Base-by-base conservation (phyloP, 2,113 vertebrate species). In the Alligator mississippiensis region DNA sequence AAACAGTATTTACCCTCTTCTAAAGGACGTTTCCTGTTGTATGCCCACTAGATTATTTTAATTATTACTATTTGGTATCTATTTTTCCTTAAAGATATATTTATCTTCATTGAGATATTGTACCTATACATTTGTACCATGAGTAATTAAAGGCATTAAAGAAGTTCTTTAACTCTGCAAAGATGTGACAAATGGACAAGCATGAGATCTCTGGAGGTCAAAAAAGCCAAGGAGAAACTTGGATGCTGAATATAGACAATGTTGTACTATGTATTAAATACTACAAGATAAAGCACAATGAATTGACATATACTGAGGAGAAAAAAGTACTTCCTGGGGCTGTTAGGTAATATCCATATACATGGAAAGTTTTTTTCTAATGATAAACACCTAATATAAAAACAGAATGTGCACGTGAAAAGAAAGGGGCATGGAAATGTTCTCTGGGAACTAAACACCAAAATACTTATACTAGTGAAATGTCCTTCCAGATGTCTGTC, bases 1-100 rank as follows among this genome's bases (percentile, higher is more conserved):
- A 93, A 87, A 60, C 24, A 86, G 17, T 55, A 78, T 4, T 5
- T 4, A 80, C 22, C 2, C 63, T 77, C 54, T 91, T 91, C 54
- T 77, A 60, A 11, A 60, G 74, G 17, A 2, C 55, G 77, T 55
- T 4, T 1, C 2, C 2, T 21, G 5, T 11, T 4, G 0, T n/a
- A 25, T 17, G 89, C 89, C 55, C 80, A 82, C 15, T 62, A 25
- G 17, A 80, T 58, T 59, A 25, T 55, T 84, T 93, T 79, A 90
- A 74, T 58, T 86, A 15, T 63, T 79, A 84, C 2, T 84, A 5
- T 64, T 66, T 21, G 19, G 28, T 77, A 75, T 12, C 18, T 76
- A 22, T 60, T 77, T 88, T 83, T 90, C 47, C 82, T 66, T 66
- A 22, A 88, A 63, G 57, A 78, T 47, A 15, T 85, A 54, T 16